Evolutionary conservation across 2,888 invertebrate species (phyloP).

Genomic region (Antheraea yamamai): DNA sequence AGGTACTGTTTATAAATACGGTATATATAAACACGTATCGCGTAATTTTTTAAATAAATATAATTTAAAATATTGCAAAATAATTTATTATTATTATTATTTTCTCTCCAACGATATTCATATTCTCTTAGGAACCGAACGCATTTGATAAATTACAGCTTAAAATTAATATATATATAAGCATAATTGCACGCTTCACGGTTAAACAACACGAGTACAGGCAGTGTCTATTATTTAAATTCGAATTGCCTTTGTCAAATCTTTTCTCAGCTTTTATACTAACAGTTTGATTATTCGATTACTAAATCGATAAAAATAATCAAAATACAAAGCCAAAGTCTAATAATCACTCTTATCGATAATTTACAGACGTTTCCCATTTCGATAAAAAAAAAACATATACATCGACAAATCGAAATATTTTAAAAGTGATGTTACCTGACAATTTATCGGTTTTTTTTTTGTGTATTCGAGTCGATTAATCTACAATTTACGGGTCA

Average conservation of each 20-base stretch:
- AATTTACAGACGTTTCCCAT: background rate
- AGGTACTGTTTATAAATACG: constrained; percentile 51
- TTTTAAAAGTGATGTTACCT: background rate
- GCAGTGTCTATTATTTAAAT: background rate
- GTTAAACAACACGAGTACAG: background rate
- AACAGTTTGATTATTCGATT: background rate
- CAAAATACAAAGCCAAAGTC: background rate
- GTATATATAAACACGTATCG: constrained; percentile 36
- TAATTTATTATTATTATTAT: constrained; percentile 33
- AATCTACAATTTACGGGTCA: constrained; percentile 13
- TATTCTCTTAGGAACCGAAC: constrained; percentile 67
- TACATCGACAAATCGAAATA: background rate
- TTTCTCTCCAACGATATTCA: constrained; percentile 29
- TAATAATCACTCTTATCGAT: background rate
- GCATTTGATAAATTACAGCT: constrained; percentile 41
- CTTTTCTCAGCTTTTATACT: background rate
- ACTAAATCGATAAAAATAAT: too few species aligned
- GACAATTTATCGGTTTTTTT: background rate
- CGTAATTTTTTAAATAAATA: constrained; percentile 40
- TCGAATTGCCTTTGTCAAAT: background rate
- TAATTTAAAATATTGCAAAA: constrained; percentile 51
- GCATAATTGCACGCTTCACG: constrained; percentile 27
- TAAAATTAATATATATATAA: constrained; percentile 28
- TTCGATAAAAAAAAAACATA: background rate
- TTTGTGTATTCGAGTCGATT: constrained; percentile 20